Evolutionary conservation across 2,888 invertebrate species (phyloP).

Genomic region (Microctonus brassicae): DNA sequence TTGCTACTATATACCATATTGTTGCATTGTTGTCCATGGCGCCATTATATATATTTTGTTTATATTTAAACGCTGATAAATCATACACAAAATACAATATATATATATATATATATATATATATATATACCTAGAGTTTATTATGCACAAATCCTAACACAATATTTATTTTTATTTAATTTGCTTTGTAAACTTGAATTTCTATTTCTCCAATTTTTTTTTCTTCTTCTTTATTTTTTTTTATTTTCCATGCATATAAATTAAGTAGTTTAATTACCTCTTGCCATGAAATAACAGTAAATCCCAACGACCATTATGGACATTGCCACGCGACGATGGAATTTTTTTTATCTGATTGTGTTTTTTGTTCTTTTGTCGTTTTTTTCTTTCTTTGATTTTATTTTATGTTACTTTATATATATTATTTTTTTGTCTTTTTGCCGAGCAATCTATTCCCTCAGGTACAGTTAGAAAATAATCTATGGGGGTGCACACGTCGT

Average conservation of each 20-base stretch:
- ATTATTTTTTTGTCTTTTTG: not conserved
- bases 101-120: too few species aligned
- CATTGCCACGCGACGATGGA: not conserved
- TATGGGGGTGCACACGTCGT: slow-evolving; percentile 15
- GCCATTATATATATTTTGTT: slow-evolving; percentile 48
- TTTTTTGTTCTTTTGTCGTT: not conserved
- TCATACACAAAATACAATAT: slow-evolving; percentile 38
- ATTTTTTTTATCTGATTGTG: slow-evolving; percentile 4
- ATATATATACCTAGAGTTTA: too few species aligned
- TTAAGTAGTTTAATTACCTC: not conserved
- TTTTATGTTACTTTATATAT: too few species aligned
- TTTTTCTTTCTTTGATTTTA: not conserved
- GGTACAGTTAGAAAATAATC: slow-evolving; percentile 39
- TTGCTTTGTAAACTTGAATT: not conserved
- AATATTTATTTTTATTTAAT: not conserved
- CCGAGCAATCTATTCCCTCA: slow-evolving; percentile 16
- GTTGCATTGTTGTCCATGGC: slow-evolving; percentile 51
- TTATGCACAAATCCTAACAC: not conserved
- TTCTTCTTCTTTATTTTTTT: not conserved
- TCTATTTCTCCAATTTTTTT: not conserved
- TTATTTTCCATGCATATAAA: not conserved
- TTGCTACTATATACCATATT: slow-evolving; percentile 1
- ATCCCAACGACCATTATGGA: slow-evolving; percentile 1
- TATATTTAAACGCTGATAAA: slow-evolving; percentile 63
- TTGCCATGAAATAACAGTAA: not conserved